Evolutionary conservation across 2,113 vertebrate genomes (phyloP), one percentile per base, ranked within the genome.

Genomic region (Albula goreensis): DNA sequence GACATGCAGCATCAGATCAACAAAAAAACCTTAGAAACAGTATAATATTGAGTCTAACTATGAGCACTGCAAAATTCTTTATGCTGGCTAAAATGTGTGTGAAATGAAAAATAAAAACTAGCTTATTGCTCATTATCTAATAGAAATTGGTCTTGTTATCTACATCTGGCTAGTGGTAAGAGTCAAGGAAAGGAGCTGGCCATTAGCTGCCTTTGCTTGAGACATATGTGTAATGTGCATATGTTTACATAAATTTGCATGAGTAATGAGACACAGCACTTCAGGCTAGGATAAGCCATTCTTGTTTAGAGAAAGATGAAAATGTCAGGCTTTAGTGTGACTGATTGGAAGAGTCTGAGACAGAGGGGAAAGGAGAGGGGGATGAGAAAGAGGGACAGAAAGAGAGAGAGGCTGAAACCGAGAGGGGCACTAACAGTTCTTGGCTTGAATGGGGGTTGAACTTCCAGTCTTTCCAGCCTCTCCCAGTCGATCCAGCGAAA

Each of bases 401-500:
- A 78, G 0, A 22, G 50, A 50, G 48, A 50, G 52, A 17, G 63
- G 9, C 15, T 80, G 56, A 66, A 50, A 41, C 19, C 9, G 10
- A 7, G 57, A 12, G 50, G 0, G 1, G 22, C 66, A 96, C 97
- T 97, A 89, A 98, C 97, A 92, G 96, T 96, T 87, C 94, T 95
- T 82, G 97, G 97, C 88, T 95, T 96, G 93, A 98, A 98, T 0
- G 97, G 97, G 7, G 97, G 94, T 1, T 93, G 94, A n/a, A 98
- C 95, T 92, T 98, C 97, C 90, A 97, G 88, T 63, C 94, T 94
- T 89, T 98, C 96, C 91, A 98, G 92, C 77, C 96, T 92, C 49
- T 98, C 97, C 97, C 97, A 98, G 93, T 98, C 97, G n/a, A 97
- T 96, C 96, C 97, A 97, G 78, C 96, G 96, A 93, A 98, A 98